Percentiles rank a stretch among this genome's conserved stretches.
These are phyloP conservation scores for Masticophis lateralis DNA, from an alignment of 2,797 vertebrate genomes.

Conservation along the genomic window DNA sequence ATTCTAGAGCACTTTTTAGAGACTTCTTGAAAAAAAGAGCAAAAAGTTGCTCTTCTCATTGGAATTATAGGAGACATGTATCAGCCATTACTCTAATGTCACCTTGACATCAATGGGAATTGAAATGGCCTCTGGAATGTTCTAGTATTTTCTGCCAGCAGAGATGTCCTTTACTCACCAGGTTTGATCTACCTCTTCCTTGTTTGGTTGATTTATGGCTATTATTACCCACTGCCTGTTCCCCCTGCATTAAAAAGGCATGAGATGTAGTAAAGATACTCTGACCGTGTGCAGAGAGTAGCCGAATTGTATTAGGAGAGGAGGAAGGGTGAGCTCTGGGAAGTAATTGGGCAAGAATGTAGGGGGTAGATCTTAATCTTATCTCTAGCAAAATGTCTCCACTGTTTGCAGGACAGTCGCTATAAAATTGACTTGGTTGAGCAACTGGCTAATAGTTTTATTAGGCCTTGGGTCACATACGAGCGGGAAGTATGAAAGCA, in stretches of 20 bases:
- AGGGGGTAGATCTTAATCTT: slow-evolving; percentile 67
- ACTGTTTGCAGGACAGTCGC: slow-evolving; percentile 11
- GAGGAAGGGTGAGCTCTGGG: not conserved
- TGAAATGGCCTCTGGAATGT: slow-evolving; percentile 5
- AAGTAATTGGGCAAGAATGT: slow-evolving; percentile 54
- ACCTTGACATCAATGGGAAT: not conserved
- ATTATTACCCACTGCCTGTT: slow-evolving; percentile 14
- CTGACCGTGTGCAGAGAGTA: slow-evolving; percentile 48
- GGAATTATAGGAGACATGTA: not conserved
- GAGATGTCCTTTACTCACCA: not conserved
- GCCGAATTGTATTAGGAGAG: slow-evolving; percentile 21
- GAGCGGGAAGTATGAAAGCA: not conserved
- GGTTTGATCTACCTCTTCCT: slow-evolving; percentile 45
- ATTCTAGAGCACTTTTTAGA: not conserved
- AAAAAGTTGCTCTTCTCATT: slow-evolving; percentile 6
- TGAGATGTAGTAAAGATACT: slow-evolving; percentile 61
- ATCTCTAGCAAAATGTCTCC: slow-evolving; percentile 32
- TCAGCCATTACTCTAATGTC: not conserved
- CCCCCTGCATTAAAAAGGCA: slow-evolving; percentile 22
- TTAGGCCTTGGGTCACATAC: not conserved
- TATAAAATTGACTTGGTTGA: slow-evolving; percentile 49
- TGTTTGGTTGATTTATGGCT: slow-evolving; percentile 34
- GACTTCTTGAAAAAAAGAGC: not conserved
- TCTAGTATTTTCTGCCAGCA: slow-evolving; percentile 33
- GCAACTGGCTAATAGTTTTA: slow-evolving; percentile 51